A percentile compares a stretch with the other conserved stretches of the same genome.
Conservation (phyloP, 2,888 invertebrate species). For the Lasioglossum morio region DNA sequence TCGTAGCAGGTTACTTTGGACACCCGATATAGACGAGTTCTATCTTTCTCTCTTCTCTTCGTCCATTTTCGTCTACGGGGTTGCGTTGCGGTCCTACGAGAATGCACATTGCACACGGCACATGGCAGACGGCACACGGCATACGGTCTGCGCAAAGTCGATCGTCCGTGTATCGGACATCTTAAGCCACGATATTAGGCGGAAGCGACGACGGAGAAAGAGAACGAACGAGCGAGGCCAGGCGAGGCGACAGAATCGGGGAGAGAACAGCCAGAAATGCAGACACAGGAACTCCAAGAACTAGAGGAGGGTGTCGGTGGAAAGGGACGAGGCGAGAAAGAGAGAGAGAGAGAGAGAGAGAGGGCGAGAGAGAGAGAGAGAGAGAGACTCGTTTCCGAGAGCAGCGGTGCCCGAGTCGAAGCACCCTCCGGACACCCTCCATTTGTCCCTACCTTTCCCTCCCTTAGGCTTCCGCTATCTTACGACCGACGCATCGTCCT, state of each 20-base stretch:
- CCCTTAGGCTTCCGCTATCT: slow-evolving; percentile 64
- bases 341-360: slow-evolving; percentile 34
- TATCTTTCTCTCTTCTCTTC: neutral
- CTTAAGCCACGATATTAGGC: slow-evolving; percentile 71
- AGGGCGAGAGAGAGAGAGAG: slow-evolving; percentile 29
- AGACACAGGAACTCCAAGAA: slow-evolving; percentile 35
- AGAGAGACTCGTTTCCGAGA: slow-evolving; percentile 63
- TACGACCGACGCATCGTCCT: slow-evolving; percentile 70
- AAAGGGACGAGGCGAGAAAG: slow-evolving; percentile 19
- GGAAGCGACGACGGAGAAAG: slow-evolving; percentile 44
- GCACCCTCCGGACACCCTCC: slow-evolving; percentile 72
- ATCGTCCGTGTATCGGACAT: slow-evolving; percentile 68
- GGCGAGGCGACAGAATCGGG: slow-evolving; percentile 15
- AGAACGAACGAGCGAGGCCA: neutral
- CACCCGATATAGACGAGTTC: neutral
- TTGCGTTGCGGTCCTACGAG: slow-evolving; percentile 37
- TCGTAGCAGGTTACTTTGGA: neutral
- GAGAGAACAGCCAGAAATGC: slow-evolving; percentile 12
- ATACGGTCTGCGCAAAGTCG: slow-evolving; percentile 31
- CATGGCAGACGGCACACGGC: neutral
- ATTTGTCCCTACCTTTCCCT: slow-evolving; percentile 70
- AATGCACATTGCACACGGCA: slow-evolving; percentile 27
- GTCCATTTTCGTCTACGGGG: slow-evolving; percentile 16
- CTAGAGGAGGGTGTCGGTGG: slow-evolving; percentile 12
- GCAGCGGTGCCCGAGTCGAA: slow-evolving; percentile 67